Base-by-base conservation (phyloP, 2,888 invertebrate genomes). In the Hirtodrosophila cameraria region DNA sequence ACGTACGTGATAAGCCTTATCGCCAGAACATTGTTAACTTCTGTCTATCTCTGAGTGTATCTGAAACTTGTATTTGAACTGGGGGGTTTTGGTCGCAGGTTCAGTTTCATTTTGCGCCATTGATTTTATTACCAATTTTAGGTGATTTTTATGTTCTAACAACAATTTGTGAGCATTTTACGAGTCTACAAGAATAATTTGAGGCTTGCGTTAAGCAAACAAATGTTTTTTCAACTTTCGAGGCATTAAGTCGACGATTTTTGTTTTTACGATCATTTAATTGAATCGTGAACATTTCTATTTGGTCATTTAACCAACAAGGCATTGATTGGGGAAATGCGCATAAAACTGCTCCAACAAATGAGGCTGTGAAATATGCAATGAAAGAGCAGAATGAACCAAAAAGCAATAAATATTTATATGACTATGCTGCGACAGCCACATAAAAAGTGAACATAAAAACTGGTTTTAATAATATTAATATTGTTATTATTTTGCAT, bases 81-180 rank as follows among this genome's bases (percentile, higher is more conserved):
- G 50, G n/a, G 42, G 49, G 48, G 52, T n/a, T n/a, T n/a, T n/a
- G 33, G 53, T 33, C 50, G 20, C 49, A 45, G 12, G 58, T 52
- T 52, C 30, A 42, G 43, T 75, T 70, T 61, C 50, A 65, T 64
- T 73, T 73, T 62, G 55, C 49, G 55, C 42, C 58, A 45, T 70
- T 77, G 80, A 75, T 66, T 83, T 81, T 82, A 81, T 80, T 71
- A 65, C 64, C 71, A 18, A 61, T 61, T 86, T 86, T 78, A 83
- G 79, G 80, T 86, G 87, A 74, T 86, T 87, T 86, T 87, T 86
- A 86, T 85, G 86, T 72, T 73, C 75, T 76, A 81, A 75, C 83
- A 79, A 64, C 78, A 84, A 77, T 84, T 84, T 66, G 71, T 52
- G 48, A 50, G 60, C n/a, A 48, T 70, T 85, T 86, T 62, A 86